A percentile compares a stretch with the other conserved stretches of the same genome.
Conservation (phyloP, 30 jellyfish, hydroid and myxozoan species). For the Catostylus mosaicus region DNA sequence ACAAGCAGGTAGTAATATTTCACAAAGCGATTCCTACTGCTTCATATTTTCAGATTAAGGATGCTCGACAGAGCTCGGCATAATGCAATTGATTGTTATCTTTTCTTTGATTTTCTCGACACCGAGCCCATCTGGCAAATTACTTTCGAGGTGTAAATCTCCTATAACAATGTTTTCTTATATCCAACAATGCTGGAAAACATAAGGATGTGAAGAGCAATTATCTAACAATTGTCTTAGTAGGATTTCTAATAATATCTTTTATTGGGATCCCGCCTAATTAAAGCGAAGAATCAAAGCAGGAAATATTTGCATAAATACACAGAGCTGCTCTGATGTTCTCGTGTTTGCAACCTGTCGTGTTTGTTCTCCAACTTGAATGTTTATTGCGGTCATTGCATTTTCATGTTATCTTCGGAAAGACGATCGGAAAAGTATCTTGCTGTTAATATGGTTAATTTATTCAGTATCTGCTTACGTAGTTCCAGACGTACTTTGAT, state of each 20-base stretch:
- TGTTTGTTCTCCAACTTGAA: slow-evolving; percentile 22
- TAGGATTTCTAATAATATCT: background rate
- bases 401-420: slow-evolving; percentile 1
- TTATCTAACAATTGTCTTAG: slow-evolving; percentile 2
- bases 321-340: background rate
- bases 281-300: background rate
- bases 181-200: background rate
- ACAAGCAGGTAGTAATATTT: too few relatives aligned
- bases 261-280: background rate
- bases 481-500: background rate
- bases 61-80: too few relatives aligned
- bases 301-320: slow-evolving; percentile 1
- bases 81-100: background rate
- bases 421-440: background rate
- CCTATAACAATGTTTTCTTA: background rate
- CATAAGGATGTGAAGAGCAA: background rate
- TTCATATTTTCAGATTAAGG: too few relatives aligned
- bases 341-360: slow-evolving; percentile 18
- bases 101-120: background rate
- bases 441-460: background rate
- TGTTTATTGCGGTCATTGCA: slow-evolving; percentile 6
- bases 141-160: background rate
- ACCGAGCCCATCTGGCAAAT: slow-evolving; percentile 13
- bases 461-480: too few relatives aligned
- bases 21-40: too few relatives aligned